Evolutionary conservation across 2,113 vertebrate genomes (phyloP).

Genomic region (Lethenteron reissneri): DNA sequence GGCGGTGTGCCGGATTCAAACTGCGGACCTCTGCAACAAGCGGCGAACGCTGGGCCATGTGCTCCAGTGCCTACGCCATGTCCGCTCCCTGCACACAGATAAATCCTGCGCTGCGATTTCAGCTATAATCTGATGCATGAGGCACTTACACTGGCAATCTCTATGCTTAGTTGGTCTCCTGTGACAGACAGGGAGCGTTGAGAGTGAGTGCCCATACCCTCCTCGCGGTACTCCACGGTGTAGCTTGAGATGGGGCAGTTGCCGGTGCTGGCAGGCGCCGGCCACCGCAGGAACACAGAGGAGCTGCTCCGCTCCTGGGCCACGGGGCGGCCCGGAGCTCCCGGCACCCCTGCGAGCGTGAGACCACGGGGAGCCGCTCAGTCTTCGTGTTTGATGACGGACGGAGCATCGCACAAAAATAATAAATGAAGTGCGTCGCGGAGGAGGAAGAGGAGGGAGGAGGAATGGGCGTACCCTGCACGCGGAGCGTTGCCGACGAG

Average conservation of each 20-base stretch:
- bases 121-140: too few relatives aligned
- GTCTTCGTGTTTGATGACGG: too few relatives aligned
- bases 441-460: neutral
- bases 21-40: too few relatives aligned
- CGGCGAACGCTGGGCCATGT: too few relatives aligned
- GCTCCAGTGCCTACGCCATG: too few relatives aligned
- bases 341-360: slow-evolving; percentile 42
- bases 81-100: too few relatives aligned
- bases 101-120: neutral
- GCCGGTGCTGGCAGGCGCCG: slow-evolving; percentile 56
- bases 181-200: too few relatives aligned
- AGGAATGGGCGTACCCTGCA: slow-evolving; percentile 43
- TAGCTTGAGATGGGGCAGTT: slow-evolving; percentile 80
- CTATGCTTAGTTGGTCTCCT: too few relatives aligned
- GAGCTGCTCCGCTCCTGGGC: slow-evolving; percentile 79
- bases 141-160: too few relatives aligned
- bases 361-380: too few relatives aligned
- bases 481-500: slow-evolving; percentile 80
- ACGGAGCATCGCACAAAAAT: neutral
- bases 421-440: neutral
- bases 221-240: slow-evolving; percentile 76
- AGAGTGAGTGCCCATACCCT: slow-evolving; percentile 30
- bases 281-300: slow-evolving; percentile 72
- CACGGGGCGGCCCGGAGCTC: slow-evolving; percentile 61
- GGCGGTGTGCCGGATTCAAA: too few relatives aligned